Evolutionary conservation across 1,140 invertebrate species (phyloP).

Genomic region (Neodiprion virginianus): DNA sequence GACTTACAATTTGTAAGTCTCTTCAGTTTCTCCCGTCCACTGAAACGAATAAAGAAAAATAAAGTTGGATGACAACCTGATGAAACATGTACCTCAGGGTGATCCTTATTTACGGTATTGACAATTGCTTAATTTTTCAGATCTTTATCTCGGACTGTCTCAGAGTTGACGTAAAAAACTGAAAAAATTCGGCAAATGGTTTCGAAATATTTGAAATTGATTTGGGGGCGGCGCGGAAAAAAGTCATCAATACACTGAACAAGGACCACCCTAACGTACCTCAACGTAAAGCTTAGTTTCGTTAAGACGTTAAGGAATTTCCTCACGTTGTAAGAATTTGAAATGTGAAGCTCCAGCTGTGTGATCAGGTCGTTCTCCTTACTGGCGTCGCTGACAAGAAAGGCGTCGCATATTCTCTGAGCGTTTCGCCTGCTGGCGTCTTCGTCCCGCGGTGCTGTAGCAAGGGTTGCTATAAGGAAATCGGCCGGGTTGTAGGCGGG

Average conservation of each 20-base stretch:
- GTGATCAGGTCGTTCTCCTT: conserved; percentile 76
- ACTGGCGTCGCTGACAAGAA: conserved; percentile 76
- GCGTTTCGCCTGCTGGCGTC: conserved; percentile 69
- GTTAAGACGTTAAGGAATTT: conserved; percentile 26
- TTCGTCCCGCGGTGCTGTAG: conserved; percentile 79
- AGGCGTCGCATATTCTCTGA: conserved; percentile 78
- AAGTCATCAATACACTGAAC: too few relatives aligned
- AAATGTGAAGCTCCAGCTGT: conserved; percentile 71
- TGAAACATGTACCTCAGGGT: not conserved
- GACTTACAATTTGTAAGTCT: conserved; percentile 21
- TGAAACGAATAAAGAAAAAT: not conserved
- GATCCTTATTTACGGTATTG: not conserved
- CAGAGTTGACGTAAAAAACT: too few relatives aligned
- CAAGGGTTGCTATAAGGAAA: conserved; percentile 86
- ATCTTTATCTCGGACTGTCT: too few relatives aligned
- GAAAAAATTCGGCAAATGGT: too few relatives aligned
- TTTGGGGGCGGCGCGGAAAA: too few relatives aligned
- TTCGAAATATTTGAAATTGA: too few relatives aligned
- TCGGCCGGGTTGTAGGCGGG: conserved; percentile 92
- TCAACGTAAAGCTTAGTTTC: too few relatives aligned
- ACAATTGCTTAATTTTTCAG: too few relatives aligned
- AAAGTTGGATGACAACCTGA: not conserved
- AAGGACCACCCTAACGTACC: too few relatives aligned
- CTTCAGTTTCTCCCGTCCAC: conserved; percentile 8
- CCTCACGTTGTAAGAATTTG: conserved; percentile 54